A percentile compares a stretch with the other conserved stretches of the same genome.
phyloP scores from a whole-genome alignment of 2,888 invertebrate genomes.

The Julus scandinavius region DNA sequence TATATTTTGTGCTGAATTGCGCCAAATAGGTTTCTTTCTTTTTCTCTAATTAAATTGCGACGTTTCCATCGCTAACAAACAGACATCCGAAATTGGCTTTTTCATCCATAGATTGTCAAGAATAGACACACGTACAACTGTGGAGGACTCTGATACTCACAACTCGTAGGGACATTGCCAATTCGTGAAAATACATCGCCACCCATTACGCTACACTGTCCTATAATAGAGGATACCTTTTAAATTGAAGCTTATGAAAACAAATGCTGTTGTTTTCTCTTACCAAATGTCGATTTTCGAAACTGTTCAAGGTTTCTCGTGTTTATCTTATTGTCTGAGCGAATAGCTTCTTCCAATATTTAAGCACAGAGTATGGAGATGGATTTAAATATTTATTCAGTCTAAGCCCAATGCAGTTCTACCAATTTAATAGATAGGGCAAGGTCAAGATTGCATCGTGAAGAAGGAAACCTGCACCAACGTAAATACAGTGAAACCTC shows the following conservation, averaged over 20 bases:
- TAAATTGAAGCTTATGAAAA: slow-evolving; percentile 26
- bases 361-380: neutral
- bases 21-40: neutral
- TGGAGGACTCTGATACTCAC: neutral
- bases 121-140: neutral
- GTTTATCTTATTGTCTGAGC: neutral
- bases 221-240: neutral
- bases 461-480: too few species aligned
- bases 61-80: slow-evolving; percentile 20
- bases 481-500: too few species aligned
- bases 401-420: neutral
- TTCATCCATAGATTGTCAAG: slow-evolving; percentile 8
- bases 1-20: slow-evolving; percentile 17
- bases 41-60: slow-evolving; percentile 19
- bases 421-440: neutral
- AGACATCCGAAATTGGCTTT: slow-evolving; percentile 18
- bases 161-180: too few species aligned
- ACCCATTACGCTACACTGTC: neutral
- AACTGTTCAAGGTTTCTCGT: neutral
- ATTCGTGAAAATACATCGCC: neutral
- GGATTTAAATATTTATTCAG: neutral
- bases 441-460: neutral
- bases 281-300: neutral
- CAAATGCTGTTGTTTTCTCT: neutral
- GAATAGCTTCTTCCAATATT: neutral